Conservation (phyloP, 2,797 vertebrate species). For the Somateria mollissima region DNA sequence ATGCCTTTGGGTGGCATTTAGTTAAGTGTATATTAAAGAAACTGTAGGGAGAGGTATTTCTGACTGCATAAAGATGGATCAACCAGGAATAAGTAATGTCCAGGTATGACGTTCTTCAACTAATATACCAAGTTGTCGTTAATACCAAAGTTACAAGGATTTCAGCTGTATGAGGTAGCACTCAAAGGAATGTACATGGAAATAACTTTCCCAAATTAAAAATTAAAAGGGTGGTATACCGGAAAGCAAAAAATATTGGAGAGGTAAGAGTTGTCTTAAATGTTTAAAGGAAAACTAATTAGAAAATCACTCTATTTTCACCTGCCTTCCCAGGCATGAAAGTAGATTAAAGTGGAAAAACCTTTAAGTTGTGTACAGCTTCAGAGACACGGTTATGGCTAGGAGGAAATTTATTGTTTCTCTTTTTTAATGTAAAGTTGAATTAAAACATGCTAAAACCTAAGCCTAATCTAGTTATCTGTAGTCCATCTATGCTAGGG, state of each 20-base stretch:
- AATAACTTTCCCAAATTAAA: not conserved
- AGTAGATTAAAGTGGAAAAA: not conserved
- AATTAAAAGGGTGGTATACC: not conserved
- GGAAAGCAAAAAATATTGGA: fast-evolving
- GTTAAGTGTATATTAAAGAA: not conserved
- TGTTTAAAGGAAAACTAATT: not conserved
- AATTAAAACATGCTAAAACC: not conserved
- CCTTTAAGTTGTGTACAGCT: not conserved
- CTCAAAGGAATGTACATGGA: not conserved
- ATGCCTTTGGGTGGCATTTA: not conserved
- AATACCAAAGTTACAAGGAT: not conserved
- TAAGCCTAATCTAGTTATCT: not conserved
- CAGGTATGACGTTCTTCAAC: not conserved
- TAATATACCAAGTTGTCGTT: not conserved
- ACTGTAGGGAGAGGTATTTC: not conserved
- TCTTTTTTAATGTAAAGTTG: not conserved
- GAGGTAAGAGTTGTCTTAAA: not conserved
- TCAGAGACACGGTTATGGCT: not conserved
- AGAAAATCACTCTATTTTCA: not conserved
- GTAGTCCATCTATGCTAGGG: not conserved
- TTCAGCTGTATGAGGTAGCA: not conserved
- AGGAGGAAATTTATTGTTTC: not conserved
- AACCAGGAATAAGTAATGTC: not conserved
- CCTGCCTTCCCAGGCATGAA: not conserved
- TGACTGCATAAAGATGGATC: not conserved